These are phyloP conservation scores for Oedothorax gibbosus DNA, from an alignment of 1,140 invertebrate genomes.

Conservation along the genomic window DNA sequence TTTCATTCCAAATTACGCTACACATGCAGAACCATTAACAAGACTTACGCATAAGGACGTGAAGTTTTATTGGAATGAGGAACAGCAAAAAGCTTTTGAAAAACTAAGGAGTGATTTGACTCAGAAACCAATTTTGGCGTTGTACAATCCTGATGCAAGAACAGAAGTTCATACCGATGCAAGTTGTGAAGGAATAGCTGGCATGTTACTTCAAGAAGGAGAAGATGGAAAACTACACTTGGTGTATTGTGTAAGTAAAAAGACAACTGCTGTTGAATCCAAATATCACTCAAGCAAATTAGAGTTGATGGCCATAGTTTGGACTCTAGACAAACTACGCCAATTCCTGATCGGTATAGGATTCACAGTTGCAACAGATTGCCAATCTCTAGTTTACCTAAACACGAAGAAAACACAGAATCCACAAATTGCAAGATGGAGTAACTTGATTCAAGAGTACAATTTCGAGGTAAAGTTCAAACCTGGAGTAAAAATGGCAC, in stretches of 20 bases:
- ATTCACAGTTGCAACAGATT: not conserved
- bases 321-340: not conserved
- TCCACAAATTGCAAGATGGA: not conserved
- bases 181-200: not conserved
- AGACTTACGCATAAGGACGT: not conserved
- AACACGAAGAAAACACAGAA: not conserved
- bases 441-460: not conserved
- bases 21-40: not conserved
- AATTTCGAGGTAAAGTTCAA: conserved; percentile 23
- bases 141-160: too few species aligned
- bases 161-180: not conserved
- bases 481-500: not conserved
- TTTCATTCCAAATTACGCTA: not conserved
- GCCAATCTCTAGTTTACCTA: not conserved
- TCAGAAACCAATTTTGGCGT: not conserved
- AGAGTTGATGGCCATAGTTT: not conserved
- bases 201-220: not conserved
- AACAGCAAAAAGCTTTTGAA: not conserved
- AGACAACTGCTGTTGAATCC: not conserved
- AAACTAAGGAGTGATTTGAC: not conserved
- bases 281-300: not conserved
- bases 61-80: not conserved
- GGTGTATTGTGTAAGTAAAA: not conserved
- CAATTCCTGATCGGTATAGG: not conserved
- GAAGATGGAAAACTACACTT: not conserved